A percentile compares a stretch with the other conserved stretches of the same genome.
phyloP scores from a whole-genome alignment of 1,140 invertebrate species.

The Cotesia chilonis region DNA sequence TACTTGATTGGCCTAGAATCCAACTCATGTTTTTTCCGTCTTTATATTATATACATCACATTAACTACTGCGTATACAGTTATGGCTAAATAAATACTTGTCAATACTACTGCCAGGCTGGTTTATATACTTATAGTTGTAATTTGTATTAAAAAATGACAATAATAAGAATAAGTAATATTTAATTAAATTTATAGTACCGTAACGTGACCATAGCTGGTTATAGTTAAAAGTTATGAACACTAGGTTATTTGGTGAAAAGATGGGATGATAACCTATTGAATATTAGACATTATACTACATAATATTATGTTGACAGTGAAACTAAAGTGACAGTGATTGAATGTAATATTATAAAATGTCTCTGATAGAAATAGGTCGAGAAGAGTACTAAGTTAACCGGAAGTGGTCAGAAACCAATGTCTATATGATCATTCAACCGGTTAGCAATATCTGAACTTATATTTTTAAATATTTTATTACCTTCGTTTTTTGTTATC shows the following conservation, averaged over 20 bases:
- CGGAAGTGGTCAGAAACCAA: conserved; percentile 29
- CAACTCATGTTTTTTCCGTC: neutral
- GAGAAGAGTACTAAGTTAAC: neutral
- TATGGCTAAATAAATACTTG: neutral
- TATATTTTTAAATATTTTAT: neutral
- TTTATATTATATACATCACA: neutral
- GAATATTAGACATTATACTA: neutral
- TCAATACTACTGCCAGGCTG: too few species aligned
- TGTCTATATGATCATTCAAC: neutral
- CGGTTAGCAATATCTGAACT: neutral
- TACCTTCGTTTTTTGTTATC: too few species aligned
- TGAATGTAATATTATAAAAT: conserved; percentile 32
- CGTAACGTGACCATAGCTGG: neutral
- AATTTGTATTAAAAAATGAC: too few species aligned
- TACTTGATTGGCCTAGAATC: conserved; percentile 39
- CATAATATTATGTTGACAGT: conserved; percentile 34
- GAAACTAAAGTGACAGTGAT: conserved; percentile 38
- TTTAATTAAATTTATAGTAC: too few species aligned
- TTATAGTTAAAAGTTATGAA: neutral
- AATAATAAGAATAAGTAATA: too few species aligned
- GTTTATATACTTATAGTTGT: too few species aligned
- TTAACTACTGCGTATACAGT: neutral
- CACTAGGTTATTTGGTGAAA: conserved; percentile 22
- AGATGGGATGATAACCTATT: conserved; percentile 31
- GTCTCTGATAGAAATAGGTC: conserved; percentile 27